Evolutionary conservation across 2,797 vertebrate genomes (phyloP).

Genomic region (Acrossocheilus wenchowensis): DNA sequence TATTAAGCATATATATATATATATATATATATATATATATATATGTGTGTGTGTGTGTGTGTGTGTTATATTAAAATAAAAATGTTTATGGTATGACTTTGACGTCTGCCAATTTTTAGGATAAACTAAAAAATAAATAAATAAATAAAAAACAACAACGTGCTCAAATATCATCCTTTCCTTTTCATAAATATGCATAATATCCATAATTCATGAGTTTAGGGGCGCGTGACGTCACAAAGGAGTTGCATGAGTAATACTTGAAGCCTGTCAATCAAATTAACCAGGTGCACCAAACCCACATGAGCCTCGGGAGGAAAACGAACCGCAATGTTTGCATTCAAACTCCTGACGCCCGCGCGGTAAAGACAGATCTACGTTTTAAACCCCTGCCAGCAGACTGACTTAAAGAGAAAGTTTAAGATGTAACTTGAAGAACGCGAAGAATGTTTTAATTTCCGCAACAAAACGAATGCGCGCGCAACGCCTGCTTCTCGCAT

Average conservation of each 20-base stretch:
- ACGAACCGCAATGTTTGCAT: neutral
- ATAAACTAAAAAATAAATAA: neutral
- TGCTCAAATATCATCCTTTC: neutral
- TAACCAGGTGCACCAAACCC: neutral
- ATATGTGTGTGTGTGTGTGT: too few relatives aligned
- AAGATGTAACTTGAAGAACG: slow-evolving; percentile 22
- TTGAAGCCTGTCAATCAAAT: slow-evolving; percentile 42
- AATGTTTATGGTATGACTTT: neutral
- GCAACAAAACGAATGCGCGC: neutral
- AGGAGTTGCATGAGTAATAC: slow-evolving; percentile 11
- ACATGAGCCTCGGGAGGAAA: neutral
- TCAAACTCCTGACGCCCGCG: neutral
- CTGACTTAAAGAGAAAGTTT: slow-evolving; percentile 11
- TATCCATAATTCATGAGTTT: slow-evolving; percentile 35
- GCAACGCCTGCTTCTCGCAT: neutral
- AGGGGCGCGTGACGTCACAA: slow-evolving; percentile 37
- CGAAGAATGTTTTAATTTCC: slow-evolving; percentile 34
- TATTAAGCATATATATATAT: too few relatives aligned
- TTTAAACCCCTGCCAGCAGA: neutral
- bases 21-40: too few relatives aligned
- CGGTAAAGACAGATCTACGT: neutral
- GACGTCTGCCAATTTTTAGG: neutral
- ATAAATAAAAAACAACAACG: too few relatives aligned
- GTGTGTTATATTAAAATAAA: neutral
- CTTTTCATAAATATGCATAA: slow-evolving; percentile 22